Percentiles rank a stretch among this genome's conserved stretches.
phyloP scores from a whole-genome alignment of 1,140 invertebrate genomes.

The Sogatella furcifera region DNA sequence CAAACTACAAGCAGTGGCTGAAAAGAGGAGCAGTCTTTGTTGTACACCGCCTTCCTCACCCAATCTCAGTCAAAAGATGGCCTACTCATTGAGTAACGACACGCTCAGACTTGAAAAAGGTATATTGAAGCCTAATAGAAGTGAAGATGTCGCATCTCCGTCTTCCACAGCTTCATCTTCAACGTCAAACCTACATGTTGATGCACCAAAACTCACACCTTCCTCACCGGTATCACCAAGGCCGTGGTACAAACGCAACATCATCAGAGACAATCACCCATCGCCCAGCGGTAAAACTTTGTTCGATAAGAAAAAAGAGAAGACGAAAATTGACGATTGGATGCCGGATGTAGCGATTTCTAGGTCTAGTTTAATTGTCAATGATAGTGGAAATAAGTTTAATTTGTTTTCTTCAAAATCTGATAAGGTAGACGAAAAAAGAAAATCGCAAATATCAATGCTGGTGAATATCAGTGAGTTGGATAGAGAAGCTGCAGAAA shows the following conservation, averaged over 20 bases:
- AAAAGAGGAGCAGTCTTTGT: slow-evolving; percentile 9
- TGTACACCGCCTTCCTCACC: slow-evolving; percentile 6
- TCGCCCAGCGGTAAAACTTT: slow-evolving; percentile 6
- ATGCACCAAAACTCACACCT: slow-evolving; percentile 13
- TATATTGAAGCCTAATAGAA: slow-evolving; percentile 31
- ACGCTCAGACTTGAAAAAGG: slow-evolving; percentile 38
- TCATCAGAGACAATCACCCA: slow-evolving; percentile 13
- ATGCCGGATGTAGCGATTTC: slow-evolving; percentile 26
- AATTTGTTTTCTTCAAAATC: slow-evolving; percentile 22
- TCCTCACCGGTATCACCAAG: slow-evolving; percentile 38
- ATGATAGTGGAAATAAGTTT: slow-evolving; percentile 27
- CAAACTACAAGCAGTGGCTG: slow-evolving; percentile 21
- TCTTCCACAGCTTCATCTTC: not conserved
- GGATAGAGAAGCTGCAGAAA: slow-evolving; percentile 63
- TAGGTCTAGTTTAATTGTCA: slow-evolving; percentile 12
- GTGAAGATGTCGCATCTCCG: not conserved
- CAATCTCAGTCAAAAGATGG: slow-evolving; percentile 1
- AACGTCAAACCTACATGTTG: not conserved
- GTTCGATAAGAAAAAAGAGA: slow-evolving; percentile 21
- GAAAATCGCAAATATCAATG: slow-evolving; percentile 48
- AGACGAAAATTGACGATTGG: slow-evolving; percentile 21
- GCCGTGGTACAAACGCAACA: slow-evolving; percentile 52
- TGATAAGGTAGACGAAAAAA: slow-evolving; percentile 36
- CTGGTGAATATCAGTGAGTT: slow-evolving; percentile 70
- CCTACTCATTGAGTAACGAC: slow-evolving; percentile 31